A percentile compares a stretch with the other conserved stretches of the same genome.
These are phyloP conservation scores for Adelphocoris suturalis DNA, from an alignment of 2,888 invertebrate species.

Conservation along the genomic window DNA sequence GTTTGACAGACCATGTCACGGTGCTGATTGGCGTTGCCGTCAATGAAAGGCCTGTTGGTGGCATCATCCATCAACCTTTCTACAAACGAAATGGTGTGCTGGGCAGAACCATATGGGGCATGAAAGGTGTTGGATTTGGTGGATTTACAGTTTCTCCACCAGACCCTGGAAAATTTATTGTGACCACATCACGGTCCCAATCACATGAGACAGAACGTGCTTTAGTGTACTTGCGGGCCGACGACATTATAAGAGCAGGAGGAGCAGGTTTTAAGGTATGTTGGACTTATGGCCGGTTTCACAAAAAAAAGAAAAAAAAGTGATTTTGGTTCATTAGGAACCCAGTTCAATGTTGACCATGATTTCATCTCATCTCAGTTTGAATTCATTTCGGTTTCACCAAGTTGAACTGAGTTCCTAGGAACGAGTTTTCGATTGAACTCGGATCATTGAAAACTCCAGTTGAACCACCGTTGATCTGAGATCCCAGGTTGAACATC, in stretches of 20 bases:
- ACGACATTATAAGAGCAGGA: conserved; percentile 91
- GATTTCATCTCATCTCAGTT: too few species aligned
- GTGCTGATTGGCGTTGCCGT: conserved; percentile 97
- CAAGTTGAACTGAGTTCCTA: too few species aligned
- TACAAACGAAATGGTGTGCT: conserved; percentile 82
- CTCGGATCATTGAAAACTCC: too few species aligned
- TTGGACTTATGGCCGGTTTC: too few species aligned
- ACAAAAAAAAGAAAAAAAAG: too few species aligned
- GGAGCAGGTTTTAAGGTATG: conserved; percentile 97
- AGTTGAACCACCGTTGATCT: too few species aligned
- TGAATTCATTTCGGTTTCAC: too few species aligned
- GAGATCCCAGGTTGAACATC: too few species aligned
- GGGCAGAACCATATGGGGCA: conserved; percentile 97
- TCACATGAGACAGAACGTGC: conserved; percentile 91
- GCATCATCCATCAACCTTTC: conserved; percentile 98
- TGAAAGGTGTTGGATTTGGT: conserved; percentile 88
- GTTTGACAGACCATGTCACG: conserved; percentile 97
- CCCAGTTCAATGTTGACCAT: too few species aligned
- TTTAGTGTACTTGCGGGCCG: conserved; percentile 90
- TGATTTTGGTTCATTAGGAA: too few species aligned
- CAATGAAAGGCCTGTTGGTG: conserved; percentile 92
- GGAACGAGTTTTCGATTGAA: too few species aligned
- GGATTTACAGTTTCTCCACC: conserved; percentile 83
- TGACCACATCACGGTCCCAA: conserved; percentile 97
- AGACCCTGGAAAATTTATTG: conserved; percentile 84